Base-by-base conservation (phyloP, 2,888 invertebrate genomes). In the Calameuta pallipes region DNA sequence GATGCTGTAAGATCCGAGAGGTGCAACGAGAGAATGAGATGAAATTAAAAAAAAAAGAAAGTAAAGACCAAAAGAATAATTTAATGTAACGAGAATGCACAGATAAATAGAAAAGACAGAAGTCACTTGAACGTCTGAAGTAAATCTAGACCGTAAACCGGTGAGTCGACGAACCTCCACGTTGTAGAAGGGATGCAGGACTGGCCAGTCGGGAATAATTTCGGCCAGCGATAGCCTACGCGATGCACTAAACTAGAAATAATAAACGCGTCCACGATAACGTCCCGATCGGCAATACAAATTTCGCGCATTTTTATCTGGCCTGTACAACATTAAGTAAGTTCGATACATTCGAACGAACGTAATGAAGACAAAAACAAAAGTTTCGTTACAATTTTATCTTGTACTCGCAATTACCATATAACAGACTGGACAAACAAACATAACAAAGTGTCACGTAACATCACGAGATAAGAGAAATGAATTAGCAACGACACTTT, bases 191-290 rank as follows among this genome's bases (percentile, higher is more conserved):
- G 95, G 95, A 93, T 96, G 96, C 92, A 97, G 95, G 92, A 95
- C 95, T 91, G 98, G 98, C 98, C 98, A 98, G 94, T 98, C 98
- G 91, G 98, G 98, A 93, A 98, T 98, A 94, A 98, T 94, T 94
- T 98, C 98, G 90, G 97, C 97, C 93, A 98, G 94, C 91, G 97
- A 97, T 92, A 95, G 96, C 94, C 97, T 95, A 94, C 97, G 95
- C 88, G 94, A 93, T 92, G 93, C 91, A 92, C 86, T 89, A 87
- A 87, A 89, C 92, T 92, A 92, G 85, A 87, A 88, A 89, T 84
- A 85, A 88, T 79, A 88, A 88, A 88, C 82, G 69, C 75, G 74
- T 77, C 74, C 36, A 79, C 73, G 75, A 56, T 56, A 23, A 56
- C 56, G 34, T 77, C 74, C 68, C 77, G 35, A 73, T 34, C 56